A percentile compares a stretch with the other conserved stretches of the same genome.
phyloP scores from a whole-genome alignment of 2,113 vertebrate genomes.

The Uria aalge region DNA sequence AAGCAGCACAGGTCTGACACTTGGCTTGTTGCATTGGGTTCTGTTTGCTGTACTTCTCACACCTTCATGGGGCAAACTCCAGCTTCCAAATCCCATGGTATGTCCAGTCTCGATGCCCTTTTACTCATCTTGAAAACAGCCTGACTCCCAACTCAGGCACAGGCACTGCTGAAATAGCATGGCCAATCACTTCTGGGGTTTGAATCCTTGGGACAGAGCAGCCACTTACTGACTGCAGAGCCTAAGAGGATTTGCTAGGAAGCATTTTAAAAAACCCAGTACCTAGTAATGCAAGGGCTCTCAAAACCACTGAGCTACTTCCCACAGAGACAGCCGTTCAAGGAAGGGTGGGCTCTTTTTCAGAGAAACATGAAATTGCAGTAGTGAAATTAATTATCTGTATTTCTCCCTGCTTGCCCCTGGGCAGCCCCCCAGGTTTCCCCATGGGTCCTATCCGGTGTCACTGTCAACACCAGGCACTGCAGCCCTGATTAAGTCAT shows the following conservation, averaged over 20 bases:
- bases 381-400: constrained; percentile 33
- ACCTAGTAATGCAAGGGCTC: background rate
- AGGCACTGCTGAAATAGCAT: background rate
- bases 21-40: background rate
- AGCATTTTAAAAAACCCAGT: background rate
- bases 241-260: background rate
- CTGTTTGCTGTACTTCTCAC: background rate
- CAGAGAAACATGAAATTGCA: constrained; percentile 3
- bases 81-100: background rate
- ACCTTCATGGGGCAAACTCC: background rate
- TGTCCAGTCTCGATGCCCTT: background rate
- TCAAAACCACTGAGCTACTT: background rate
- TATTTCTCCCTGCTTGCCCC: background rate
- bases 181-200: background rate
- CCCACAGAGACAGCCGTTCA: background rate
- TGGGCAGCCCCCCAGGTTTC: background rate
- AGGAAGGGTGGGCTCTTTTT: background rate
- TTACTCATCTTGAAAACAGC: background rate
- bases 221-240: background rate
- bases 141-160: background rate
- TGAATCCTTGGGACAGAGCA: background rate
- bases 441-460: background rate
- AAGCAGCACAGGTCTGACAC: background rate
- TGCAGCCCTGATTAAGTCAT: constrained; percentile 3
- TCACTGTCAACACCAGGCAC: background rate